A percentile compares a stretch with the other conserved stretches of the same genome.
Evolutionary conservation across 2,888 invertebrate species (phyloP).

Genomic region (Hypomecis punctinalis): DNA sequence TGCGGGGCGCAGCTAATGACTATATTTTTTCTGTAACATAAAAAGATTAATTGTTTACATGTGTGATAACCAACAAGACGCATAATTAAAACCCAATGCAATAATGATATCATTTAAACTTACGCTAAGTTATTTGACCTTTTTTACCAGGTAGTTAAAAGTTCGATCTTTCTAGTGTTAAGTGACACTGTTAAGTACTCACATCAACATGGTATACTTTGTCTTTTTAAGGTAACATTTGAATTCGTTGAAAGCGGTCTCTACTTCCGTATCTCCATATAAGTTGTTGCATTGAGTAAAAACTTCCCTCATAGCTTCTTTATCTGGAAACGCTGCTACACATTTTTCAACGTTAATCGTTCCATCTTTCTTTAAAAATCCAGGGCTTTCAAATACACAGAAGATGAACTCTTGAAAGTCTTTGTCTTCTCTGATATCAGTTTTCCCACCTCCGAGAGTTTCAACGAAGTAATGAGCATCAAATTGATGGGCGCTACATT

Average conservation of each 20-base stretch:
- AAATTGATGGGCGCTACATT: background rate
- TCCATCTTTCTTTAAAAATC: background rate
- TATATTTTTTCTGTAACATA: no score
- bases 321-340: background rate
- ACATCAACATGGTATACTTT: background rate
- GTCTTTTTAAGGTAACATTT: background rate
- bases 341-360: slow-evolving; percentile 1
- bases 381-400: background rate
- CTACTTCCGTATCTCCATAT: background rate
- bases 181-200: no score
- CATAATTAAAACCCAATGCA: no score
- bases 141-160: no score
- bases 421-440: background rate
- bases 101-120: no score
- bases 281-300: background rate
- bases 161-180: no score
- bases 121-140: no score
- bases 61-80: no score
- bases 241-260: background rate
- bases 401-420: background rate
- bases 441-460: background rate
- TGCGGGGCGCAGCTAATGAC: no score
- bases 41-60: no score
- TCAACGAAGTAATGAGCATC: background rate
- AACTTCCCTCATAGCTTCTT: background rate